phyloP scores from a whole-genome alignment of 64 coral and sea anemone genomes.

The Hydrozoanthus tunicans region DNA sequence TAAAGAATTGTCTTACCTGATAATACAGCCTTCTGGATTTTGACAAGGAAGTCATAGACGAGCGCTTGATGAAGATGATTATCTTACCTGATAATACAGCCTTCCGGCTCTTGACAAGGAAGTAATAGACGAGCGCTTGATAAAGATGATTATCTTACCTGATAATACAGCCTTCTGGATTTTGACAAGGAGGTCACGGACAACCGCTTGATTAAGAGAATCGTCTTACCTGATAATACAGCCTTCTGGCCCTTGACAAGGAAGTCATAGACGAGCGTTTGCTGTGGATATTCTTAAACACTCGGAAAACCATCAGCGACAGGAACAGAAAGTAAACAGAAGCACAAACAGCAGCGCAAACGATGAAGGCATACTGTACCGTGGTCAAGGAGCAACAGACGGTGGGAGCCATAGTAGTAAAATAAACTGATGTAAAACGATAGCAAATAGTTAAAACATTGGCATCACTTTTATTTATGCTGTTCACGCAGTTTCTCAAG shows the following conservation, averaged over 20 bases:
- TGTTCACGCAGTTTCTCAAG: no score
- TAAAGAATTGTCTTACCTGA: neutral
- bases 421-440: neutral
- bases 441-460: no score
- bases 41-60: constrained; percentile 75
- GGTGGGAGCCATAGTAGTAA: neutral
- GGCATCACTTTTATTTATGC: no score
- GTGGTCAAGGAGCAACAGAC: constrained; percentile 56
- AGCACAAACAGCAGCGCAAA: constrained; percentile 84
- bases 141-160: constrained; percentile 84
- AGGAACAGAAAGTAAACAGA: constrained; percentile 94
- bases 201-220: constrained; percentile 77
- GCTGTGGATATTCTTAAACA: constrained; percentile 92
- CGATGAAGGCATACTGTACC: constrained; percentile 82
- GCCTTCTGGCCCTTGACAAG: constrained; percentile 73
- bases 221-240: constrained; percentile 82
- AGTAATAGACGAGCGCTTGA: constrained; percentile 72
- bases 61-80: constrained; percentile 80
- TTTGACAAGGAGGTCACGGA: constrained; percentile 74
- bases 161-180: constrained; percentile 75
- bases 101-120: constrained; percentile 78
- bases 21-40: constrained; percentile 65
- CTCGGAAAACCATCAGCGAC: constrained; percentile 90
- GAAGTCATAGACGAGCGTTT: constrained; percentile 74
- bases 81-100: constrained; percentile 80